Percentiles rank a stretch among this genome's conserved stretches.
These are phyloP conservation scores for Strigamia transsilvanica DNA, from an alignment of 2,888 invertebrate genomes.

Conservation along the genomic window DNA sequence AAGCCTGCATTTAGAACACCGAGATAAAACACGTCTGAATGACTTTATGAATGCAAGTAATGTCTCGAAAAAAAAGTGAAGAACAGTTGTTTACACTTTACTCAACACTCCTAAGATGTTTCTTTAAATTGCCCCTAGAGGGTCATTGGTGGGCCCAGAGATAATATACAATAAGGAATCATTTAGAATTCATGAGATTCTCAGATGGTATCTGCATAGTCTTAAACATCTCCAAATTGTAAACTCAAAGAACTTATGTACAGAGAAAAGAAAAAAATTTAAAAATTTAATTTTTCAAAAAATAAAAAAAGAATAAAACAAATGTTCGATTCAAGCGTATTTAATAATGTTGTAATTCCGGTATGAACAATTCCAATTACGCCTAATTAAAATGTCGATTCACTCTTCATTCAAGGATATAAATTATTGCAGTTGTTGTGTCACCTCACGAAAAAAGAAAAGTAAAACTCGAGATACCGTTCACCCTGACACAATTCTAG, in stretches of 20 bases:
- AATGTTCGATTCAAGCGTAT: neutral
- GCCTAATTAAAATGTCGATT: constrained; percentile 6
- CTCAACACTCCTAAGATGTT: constrained; percentile 22
- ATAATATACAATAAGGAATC: constrained; percentile 46
- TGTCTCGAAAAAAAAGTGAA: neutral
- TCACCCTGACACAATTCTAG: constrained; percentile 22
- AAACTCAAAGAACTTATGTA: neutral
- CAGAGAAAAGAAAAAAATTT: neutral
- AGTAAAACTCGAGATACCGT: neutral
- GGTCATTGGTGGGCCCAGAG: constrained; percentile 18
- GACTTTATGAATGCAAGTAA: neutral
- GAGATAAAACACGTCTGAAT: no score
- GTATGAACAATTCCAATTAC: neutral
- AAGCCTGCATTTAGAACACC: no score
- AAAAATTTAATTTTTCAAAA: neutral
- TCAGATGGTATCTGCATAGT: constrained; percentile 21
- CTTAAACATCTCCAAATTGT: neutral
- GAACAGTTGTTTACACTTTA: constrained; percentile 33
- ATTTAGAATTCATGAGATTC: constrained; percentile 40
- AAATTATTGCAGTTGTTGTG: constrained; percentile 36
- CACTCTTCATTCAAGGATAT: constrained; percentile 20
- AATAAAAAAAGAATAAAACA: neutral
- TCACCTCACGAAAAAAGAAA: constrained; percentile 18
- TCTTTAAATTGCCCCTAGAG: constrained; percentile 25
- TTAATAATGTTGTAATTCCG: constrained; percentile 21